These are phyloP conservation scores for Hypselothyrea guttata DNA, from an alignment of 2,888 invertebrate genomes.

Conservation along the genomic window DNA sequence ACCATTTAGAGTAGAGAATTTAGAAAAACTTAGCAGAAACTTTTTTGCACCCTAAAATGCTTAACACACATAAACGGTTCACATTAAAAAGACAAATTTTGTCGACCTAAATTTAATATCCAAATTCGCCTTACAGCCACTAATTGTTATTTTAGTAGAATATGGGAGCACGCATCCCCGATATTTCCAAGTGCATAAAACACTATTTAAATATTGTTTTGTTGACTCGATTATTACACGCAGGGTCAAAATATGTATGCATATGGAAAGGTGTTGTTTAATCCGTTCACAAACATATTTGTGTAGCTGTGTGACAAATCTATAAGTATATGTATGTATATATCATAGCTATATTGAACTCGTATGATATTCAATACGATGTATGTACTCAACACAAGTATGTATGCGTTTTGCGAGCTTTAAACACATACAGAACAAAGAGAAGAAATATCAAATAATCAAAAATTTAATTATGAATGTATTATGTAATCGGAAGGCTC, in stretches of 20 bases:
- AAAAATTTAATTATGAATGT: slow-evolving; percentile 49
- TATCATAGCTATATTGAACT: slow-evolving; percentile 18
- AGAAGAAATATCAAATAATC: slow-evolving; percentile 34
- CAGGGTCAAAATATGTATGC: no score
- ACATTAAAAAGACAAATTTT: no score
- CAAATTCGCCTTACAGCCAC: no score
- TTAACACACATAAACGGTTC: no score
- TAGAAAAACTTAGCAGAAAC: slow-evolving; percentile 69
- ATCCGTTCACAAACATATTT: slow-evolving; percentile 58
- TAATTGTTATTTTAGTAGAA: no score
- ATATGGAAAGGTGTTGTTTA: slow-evolving; percentile 68
- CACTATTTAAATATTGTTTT: no score
- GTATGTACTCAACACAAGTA: slow-evolving; percentile 12
- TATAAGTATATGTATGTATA: slow-evolving; percentile 8
- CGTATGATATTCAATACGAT: slow-evolving; percentile 12
- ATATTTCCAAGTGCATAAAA: no score
- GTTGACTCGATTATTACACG: no score
- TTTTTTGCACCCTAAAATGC: slow-evolving; percentile 60
- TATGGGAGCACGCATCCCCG: no score
- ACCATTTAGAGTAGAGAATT: slow-evolving; percentile 57
- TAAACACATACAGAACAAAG: slow-evolving; percentile 33
- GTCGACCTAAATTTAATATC: no score
- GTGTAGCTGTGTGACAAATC: slow-evolving; percentile 61
- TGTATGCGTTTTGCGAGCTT: slow-evolving; percentile 55
- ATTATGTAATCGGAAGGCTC: slow-evolving; percentile 59